phyloP scores from a whole-genome alignment of 2,113 vertebrate species.

The Mustelus asterias region DNA sequence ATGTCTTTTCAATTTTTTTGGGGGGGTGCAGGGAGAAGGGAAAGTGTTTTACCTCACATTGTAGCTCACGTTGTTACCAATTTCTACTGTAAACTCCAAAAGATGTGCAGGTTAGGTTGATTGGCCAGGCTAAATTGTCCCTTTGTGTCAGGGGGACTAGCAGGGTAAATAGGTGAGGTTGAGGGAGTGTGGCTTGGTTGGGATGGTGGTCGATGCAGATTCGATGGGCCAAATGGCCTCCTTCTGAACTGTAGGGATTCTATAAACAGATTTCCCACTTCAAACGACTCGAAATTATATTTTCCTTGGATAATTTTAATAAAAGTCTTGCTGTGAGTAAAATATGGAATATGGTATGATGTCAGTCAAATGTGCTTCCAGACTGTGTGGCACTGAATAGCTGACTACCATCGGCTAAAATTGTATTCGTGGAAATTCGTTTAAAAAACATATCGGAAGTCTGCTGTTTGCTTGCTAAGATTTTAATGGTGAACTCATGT shows the following conservation, averaged over 20 bases:
- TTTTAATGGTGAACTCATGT: neutral
- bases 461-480: neutral
- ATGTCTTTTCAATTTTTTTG: neutral
- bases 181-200: too few relatives aligned
- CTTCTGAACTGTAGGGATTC: too few relatives aligned
- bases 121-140: too few relatives aligned
- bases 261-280: neutral
- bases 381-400: neutral
- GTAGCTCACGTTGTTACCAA: neutral
- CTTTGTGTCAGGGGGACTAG: too few relatives aligned
- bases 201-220: too few relatives aligned
- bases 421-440: neutral
- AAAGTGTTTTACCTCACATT: neutral
- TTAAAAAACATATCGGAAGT: neutral
- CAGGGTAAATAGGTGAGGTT: too few relatives aligned
- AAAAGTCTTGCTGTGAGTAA: neutral
- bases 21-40: neutral
- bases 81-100: neutral
- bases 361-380: neutral
- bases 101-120: too few relatives aligned
- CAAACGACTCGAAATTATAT: neutral
- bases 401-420: neutral
- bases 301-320: neutral
- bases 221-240: too few relatives aligned
- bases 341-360: neutral